Conservation (phyloP, 2,888 invertebrate genomes). For the Conomelus anceps region DNA sequence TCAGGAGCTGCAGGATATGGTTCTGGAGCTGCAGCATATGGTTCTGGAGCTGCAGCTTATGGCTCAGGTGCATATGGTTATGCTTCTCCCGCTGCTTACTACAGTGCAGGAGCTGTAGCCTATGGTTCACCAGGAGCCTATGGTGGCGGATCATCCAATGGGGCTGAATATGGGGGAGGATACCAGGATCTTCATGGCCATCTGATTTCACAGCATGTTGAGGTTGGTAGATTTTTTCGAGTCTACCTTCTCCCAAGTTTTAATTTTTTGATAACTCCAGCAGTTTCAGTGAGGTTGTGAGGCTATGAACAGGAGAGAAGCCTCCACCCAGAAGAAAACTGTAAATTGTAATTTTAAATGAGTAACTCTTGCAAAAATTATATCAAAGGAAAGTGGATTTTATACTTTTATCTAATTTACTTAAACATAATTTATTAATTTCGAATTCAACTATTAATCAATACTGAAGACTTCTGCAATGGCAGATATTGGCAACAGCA, state of each 20-base stretch:
- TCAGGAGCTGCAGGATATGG: neutral
- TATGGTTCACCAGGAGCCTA: neutral
- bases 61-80: neutral
- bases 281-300: too few species aligned
- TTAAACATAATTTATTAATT: too few species aligned
- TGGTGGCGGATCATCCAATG: neutral
- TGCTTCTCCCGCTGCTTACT: neutral
- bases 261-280: neutral
- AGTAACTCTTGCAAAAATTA: too few species aligned
- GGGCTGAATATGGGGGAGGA: constrained; percentile 2
- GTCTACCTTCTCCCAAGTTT: neutral
- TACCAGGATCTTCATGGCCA: constrained; percentile 23
- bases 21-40: neutral
- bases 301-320: too few species aligned
- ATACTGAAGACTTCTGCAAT: too few species aligned
- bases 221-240: constrained; percentile 25
- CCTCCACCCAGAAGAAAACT: too few species aligned
- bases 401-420: too few species aligned
- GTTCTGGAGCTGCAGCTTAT: neutral
- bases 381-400: too few species aligned
- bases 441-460: too few species aligned
- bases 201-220: constrained; percentile 28
- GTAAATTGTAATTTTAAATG: too few species aligned
- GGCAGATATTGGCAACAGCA: too few species aligned
- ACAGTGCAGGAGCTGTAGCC: neutral